These are phyloP conservation scores for Latheticus oryzae DNA, from an alignment of 2,888 invertebrate species.

Conservation along the genomic window DNA sequence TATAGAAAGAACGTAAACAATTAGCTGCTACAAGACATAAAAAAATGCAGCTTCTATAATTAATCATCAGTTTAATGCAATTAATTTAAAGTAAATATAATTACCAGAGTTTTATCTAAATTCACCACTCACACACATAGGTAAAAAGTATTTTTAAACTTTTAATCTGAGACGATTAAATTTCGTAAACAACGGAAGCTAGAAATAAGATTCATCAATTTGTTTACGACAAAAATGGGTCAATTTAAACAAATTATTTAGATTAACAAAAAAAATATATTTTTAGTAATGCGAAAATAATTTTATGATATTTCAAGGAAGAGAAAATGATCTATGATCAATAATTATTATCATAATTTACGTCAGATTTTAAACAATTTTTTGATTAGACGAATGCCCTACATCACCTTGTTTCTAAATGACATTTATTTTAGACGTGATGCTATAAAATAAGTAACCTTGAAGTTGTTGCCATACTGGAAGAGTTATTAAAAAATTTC, in stretches of 20 bases:
- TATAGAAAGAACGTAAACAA: constrained; percentile 26
- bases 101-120: background rate
- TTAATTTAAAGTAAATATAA: constrained; percentile 9
- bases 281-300: constrained; percentile 16
- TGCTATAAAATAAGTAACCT: background rate
- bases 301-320: constrained; percentile 25
- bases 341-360: background rate
- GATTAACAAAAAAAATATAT: no score
- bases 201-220: constrained; percentile 5
- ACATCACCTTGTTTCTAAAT: constrained; percentile 12
- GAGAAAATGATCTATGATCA: constrained; percentile 21
- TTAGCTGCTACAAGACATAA: constrained; percentile 19
- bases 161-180: background rate
- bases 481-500: no score
- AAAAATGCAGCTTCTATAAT: constrained; percentile 5
- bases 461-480: constrained; percentile 12
- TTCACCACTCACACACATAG: background rate
- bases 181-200: constrained; percentile 24
- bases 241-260: no score
- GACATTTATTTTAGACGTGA: constrained; percentile 2
- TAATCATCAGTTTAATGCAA: constrained; percentile 2
- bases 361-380: constrained; percentile 20
- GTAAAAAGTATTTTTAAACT: constrained; percentile 8
- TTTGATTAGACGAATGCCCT: constrained; percentile 3
- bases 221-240: constrained; percentile 31